Evolutionary conservation across 2,888 invertebrate species (phyloP), one percentile per base, ranked within the genome.

Genomic region (Melanotus villosus): DNA sequence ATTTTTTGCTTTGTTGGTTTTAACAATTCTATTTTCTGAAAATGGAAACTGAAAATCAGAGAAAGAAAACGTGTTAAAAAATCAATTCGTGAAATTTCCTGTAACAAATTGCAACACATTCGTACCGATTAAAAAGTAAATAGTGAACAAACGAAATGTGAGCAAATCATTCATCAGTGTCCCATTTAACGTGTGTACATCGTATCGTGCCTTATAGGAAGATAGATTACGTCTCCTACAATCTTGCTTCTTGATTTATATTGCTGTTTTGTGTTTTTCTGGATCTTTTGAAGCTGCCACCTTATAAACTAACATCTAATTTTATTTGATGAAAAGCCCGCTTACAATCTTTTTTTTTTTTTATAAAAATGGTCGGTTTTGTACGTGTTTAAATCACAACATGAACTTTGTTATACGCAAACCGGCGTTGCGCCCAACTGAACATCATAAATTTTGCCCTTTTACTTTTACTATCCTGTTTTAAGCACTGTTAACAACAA

Each of bases 81-180:
- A 7, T 47, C 23, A 12, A 12, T 14, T 32, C 1, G 1, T 16
- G 32, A 52, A 12, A 32, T 52, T 32, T 52, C 32, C 32, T 52
- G 52, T 52, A 32, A 52, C 52, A 52, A 52, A 52, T 52, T 19
- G 52, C 52, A 32, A 32, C 19, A 32, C 32, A 32, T 32, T 52
- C 16, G 34, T 32, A 52, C 18, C 26, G 32, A 32, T 52, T 52
- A 52, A 30, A 16, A 32, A 52, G 52, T 52, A 30, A 32, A 32
- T 52, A 52, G 32, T 52, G 52, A 32, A 52, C 52, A 32, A 52
- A 7, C 32, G 32, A 52, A 32, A 32, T 30, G 52, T 32, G 32
- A 52, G 32, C 52, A 18, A n/a, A 52, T 52, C 52, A 52, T 52
- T 32, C 52, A 52, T 52, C 52, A 52, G 52, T 52, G 52, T 52